Evolutionary conservation across 2,113 vertebrate genomes (phyloP).

Genomic region (Chauna torquata): DNA sequence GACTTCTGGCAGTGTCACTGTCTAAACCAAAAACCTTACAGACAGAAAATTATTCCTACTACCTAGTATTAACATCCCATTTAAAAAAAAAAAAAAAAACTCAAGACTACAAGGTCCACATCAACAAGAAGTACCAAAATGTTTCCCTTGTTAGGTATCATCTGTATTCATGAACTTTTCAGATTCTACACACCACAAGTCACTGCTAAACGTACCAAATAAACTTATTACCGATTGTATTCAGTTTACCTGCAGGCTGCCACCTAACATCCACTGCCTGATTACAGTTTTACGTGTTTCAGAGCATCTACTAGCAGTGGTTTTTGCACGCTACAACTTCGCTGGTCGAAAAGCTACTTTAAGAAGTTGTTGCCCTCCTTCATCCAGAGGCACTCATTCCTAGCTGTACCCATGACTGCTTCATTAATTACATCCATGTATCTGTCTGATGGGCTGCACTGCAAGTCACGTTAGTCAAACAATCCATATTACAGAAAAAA

Average conservation of each 20-base stretch:
- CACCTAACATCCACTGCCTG: neutral
- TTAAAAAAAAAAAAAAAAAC: neutral
- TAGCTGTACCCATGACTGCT: neutral
- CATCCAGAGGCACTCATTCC: neutral
- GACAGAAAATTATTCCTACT: neutral
- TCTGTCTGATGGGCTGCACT: neutral
- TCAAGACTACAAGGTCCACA: neutral
- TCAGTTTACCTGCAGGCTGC: neutral
- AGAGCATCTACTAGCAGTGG: fast-evolving
- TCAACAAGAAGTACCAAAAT: neutral
- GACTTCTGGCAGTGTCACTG: neutral
- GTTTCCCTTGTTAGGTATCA: neutral
- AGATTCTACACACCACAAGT: neutral
- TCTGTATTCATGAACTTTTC: neutral
- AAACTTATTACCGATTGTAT: neutral
- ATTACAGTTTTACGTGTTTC: fast-evolving
- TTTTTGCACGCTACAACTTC: neutral
- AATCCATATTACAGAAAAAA: neutral
- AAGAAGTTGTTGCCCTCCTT: neutral
- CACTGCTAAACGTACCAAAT: neutral
- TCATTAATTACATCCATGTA: neutral
- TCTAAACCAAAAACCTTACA: neutral
- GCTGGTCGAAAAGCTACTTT: neutral
- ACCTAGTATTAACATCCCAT: neutral
- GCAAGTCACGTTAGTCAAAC: neutral